Base-by-base conservation (phyloP, 2,797 vertebrate genomes). In the Falco naumanni region DNA sequence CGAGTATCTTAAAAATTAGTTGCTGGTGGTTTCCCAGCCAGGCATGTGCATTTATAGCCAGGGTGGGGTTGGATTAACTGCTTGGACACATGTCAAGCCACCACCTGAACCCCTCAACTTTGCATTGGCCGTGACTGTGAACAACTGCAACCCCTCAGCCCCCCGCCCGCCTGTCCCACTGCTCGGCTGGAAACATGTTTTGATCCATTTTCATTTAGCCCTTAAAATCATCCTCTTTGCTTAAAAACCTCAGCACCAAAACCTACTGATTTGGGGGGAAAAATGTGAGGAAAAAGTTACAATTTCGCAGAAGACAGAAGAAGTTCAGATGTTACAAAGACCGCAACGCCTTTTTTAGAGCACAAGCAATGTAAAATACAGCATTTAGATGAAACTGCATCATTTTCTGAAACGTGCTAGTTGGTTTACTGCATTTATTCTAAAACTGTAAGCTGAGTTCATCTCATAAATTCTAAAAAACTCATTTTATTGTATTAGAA, bases 121-220 rank as follows among this genome's bases (percentile, higher is more conserved):
- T 29, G 34, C 1, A 0, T 4, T 63, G 28, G 11, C 33, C 18
- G 3, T 14, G 37, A 18, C 6, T 48, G 37, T 47, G 75, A 37
- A 13, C 19, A 51, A 3, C 20, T 1, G 1, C 6, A 57, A 53
- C 13, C 17, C 12, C 48, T 54, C 13, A 54, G 39, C 12, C 17
- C 34, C 25, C 60, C 59, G 47, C 16, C 19, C 3, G 0, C 51
- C 16, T 25, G 25, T 31, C 54, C 51, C 0, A 0, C 57, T 61
- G 16, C 37, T 65, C 7, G 0, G 3, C 28, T 57, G 33, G n/a
- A 72, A 83, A 61, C 10, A 14, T 6, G 2, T 70, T 66, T 69
- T 59, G 5, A 18, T 59, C 20, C 34, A n/a, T 12, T 8, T 13
- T 7, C 4, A 48, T 50, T 51, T 9, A 59, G 4, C 10, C 13